These are phyloP conservation scores for Acheta domesticus DNA, from an alignment of 2,888 invertebrate genomes.

Conservation along the genomic window DNA sequence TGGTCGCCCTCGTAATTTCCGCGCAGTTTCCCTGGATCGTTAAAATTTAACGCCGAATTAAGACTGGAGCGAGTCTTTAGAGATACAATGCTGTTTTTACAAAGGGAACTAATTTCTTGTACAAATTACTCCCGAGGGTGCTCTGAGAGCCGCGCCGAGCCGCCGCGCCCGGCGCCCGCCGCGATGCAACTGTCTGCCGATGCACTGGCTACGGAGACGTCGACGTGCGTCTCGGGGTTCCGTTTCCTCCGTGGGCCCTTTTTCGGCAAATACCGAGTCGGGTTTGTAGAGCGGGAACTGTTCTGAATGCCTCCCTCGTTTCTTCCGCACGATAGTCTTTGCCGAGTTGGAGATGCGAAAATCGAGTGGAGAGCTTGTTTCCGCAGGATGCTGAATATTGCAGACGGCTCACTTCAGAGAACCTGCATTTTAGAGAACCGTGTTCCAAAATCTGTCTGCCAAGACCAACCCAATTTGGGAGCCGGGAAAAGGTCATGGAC, in stretches of 20 bases:
- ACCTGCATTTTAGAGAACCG: no score
- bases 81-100: slow-evolving; percentile 18
- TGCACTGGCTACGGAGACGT: background rate
- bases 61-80: slow-evolving; percentile 18
- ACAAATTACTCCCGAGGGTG: slow-evolving; percentile 4
- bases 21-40: slow-evolving; percentile 18
- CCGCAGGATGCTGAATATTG: no score
- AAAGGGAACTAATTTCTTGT: slow-evolving; percentile 18
- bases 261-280: background rate
- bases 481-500: no score
- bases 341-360: background rate
- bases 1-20: background rate
- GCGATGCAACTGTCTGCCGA: background rate
- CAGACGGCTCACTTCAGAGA: no score
- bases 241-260: background rate
- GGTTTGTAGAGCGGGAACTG: background rate
- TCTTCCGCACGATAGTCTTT: background rate
- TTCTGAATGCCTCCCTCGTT: background rate
- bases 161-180: background rate
- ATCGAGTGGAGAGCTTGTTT: no score
- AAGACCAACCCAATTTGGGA: no score
- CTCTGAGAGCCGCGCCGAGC: background rate
- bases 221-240: background rate
- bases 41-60: slow-evolving; percentile 18
- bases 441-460: no score